Percentiles rank a stretch among this genome's conserved stretches.
Conservation (phyloP, 2,888 invertebrate genomes). For the Chalcis sispes region DNA sequence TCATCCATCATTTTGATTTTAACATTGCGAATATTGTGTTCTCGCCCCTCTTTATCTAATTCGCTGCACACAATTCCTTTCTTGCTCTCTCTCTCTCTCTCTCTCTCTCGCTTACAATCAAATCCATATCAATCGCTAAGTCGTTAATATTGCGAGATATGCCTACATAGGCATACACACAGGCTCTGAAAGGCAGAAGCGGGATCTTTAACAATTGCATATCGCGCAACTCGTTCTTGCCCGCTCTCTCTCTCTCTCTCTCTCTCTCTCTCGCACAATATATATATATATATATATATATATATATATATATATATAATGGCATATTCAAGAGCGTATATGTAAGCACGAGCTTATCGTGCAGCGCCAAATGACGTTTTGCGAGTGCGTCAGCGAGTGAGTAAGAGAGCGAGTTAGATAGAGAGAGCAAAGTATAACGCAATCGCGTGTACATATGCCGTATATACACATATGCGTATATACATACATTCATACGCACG, state of each 20-base stretch:
- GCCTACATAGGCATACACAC: not conserved
- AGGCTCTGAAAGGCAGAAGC: not conserved
- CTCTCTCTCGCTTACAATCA: slow-evolving; percentile 35
- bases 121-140: slow-evolving; percentile 47
- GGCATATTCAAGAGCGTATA: too few relatives aligned
- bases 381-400: slow-evolving; percentile 24
- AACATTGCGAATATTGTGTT: too few relatives aligned
- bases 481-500: slow-evolving; percentile 33
- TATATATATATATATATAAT: not conserved
- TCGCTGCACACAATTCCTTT: too few relatives aligned
- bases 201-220: slow-evolving; percentile 53
- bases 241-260: too few relatives aligned
- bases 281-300: not conserved
- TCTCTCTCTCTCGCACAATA: slow-evolving; percentile 1
- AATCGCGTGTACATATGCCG: slow-evolving; percentile 54
- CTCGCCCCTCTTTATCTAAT: too few relatives aligned
- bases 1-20: too few relatives aligned
- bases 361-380: slow-evolving; percentile 52
- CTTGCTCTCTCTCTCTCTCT: too few relatives aligned
- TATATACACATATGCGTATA: slow-evolving; percentile 40
- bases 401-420: slow-evolving; percentile 11
- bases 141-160: slow-evolving; percentile 42
- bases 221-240: too few relatives aligned
- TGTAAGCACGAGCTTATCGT: too few relatives aligned
- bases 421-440: slow-evolving; percentile 49